Conservation (phyloP, 2,797 vertebrate species). For the Amblyopsis hoosieri region DNA sequence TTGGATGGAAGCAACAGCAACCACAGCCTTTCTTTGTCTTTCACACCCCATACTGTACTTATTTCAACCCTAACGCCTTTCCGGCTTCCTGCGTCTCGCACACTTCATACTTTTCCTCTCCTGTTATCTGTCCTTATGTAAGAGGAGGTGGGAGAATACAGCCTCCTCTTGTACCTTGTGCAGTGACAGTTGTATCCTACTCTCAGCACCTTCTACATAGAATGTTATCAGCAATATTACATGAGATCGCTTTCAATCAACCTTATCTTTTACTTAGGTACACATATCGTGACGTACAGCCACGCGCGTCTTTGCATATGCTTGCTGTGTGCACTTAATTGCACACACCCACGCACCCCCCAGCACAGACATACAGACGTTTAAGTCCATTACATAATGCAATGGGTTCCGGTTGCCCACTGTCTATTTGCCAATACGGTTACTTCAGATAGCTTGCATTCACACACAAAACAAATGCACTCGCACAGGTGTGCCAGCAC, state of each 20-base stretch:
- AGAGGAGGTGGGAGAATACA: conserved; percentile 65
- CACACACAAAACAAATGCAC: conserved; percentile 3
- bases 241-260: conserved; percentile 63
- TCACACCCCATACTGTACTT: conserved; percentile 12
- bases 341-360: conserved; percentile 50
- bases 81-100: conserved; percentile 36
- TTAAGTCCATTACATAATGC: conserved; percentile 59
- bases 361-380: conserved; percentile 37
- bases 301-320: neutral
- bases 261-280: conserved; percentile 31
- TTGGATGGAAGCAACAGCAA: neutral
- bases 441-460: conserved; percentile 30
- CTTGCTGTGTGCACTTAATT: conserved; percentile 5
- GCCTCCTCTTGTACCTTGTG: conserved; percentile 51
- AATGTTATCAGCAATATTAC: conserved; percentile 69
- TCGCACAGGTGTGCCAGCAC: neutral
- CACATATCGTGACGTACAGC: conserved; percentile 1
- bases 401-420: conserved; percentile 35
- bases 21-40: neutral
- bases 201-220: conserved; percentile 59
- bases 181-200: conserved; percentile 68
- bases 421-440: conserved; percentile 17
- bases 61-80: conserved; percentile 12
- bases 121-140: conserved; percentile 61
- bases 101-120: conserved; percentile 37